Percentiles rank a stretch among this genome's conserved stretches.
These are phyloP conservation scores for Murina feae DNA, from an alignment of 2,113 vertebrate species.

Conservation along the genomic window DNA sequence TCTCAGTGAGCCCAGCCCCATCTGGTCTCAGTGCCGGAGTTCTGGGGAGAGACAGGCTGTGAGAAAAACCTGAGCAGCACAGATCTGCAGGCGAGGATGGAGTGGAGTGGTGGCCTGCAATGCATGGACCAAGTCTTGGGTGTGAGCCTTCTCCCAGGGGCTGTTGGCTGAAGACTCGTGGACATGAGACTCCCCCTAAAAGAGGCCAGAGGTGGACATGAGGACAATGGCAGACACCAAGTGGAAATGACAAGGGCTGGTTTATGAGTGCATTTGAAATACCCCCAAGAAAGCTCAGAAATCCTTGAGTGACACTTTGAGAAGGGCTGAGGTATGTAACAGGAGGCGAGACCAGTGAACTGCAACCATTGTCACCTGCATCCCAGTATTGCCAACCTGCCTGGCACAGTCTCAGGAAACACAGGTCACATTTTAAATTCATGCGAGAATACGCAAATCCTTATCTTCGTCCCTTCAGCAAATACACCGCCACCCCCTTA, in stretches of 20 bases:
- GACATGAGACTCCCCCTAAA: background rate
- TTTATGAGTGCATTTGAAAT: background rate
- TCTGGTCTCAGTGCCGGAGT: background rate
- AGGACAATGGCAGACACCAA: background rate
- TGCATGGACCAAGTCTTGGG: background rate
- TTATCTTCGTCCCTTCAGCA: slow-evolving; percentile 17
- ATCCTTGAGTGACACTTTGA: background rate
- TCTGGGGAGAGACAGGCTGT: background rate
- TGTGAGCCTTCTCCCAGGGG: background rate
- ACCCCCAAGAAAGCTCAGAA: background rate
- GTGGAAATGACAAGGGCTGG: background rate
- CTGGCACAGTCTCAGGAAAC: background rate
- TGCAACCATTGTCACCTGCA: background rate
- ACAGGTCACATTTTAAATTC: background rate
- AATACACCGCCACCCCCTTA: background rate
- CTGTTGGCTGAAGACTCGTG: background rate
- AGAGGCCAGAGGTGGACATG: background rate
- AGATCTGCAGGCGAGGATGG: background rate
- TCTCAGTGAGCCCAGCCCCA: background rate
- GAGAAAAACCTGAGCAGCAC: background rate
- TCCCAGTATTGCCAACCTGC: background rate
- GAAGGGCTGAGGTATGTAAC: background rate
- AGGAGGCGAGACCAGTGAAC: background rate
- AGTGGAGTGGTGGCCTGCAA: background rate
- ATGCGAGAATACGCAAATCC: background rate